Percentiles rank a stretch among this genome's conserved stretches.
These are phyloP conservation scores for Polyommatus icarus DNA, from an alignment of 2,888 invertebrate species.

Conservation along the genomic window DNA sequence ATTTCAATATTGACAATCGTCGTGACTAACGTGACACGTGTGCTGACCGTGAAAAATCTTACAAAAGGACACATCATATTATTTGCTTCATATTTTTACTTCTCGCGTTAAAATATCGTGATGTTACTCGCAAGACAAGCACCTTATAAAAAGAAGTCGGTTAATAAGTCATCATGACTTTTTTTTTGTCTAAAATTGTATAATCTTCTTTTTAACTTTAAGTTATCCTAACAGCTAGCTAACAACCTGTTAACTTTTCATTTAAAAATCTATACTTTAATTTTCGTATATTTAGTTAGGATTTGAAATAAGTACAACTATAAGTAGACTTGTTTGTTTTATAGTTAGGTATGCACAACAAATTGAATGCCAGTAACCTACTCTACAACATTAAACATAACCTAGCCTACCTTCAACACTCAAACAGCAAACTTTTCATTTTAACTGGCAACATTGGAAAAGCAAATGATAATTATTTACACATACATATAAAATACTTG, in stretches of 20 bases:
- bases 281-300: too few species aligned
- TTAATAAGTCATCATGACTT: background rate
- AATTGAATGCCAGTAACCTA: background rate
- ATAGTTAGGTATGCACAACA: background rate
- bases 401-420: background rate
- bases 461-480: background rate
- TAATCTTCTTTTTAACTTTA: too few species aligned
- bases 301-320: too few species aligned
- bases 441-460: background rate
- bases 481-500: background rate
- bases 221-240: background rate
- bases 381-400: background rate
- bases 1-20: slow-evolving; percentile 72
- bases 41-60: slow-evolving; percentile 57
- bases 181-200: background rate
- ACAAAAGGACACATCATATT: slow-evolving; percentile 49
- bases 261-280: background rate
- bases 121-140: background rate
- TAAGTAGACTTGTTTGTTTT: too few species aligned
- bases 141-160: background rate
- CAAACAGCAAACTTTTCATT: background rate
- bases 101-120: slow-evolving; percentile 30
- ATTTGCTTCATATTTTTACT: slow-evolving; percentile 49
- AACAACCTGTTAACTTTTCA: background rate
- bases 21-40: slow-evolving; percentile 50